Base-by-base conservation (phyloP, 2,888 invertebrate species). In the Aporophyla lueneburgensis region DNA sequence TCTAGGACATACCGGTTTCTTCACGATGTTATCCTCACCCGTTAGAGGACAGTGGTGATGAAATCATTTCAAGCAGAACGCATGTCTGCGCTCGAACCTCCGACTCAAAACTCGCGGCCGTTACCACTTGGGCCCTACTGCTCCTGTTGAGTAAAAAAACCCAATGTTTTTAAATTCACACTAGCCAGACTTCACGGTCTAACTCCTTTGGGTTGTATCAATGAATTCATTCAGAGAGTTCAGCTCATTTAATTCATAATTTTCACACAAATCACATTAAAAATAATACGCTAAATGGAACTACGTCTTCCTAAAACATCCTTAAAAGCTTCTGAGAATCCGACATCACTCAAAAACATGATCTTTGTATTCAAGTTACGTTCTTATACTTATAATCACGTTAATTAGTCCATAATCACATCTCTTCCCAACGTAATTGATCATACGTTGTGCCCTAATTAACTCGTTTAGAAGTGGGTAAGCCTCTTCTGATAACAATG, bases 351-450 rank as follows among this genome's bases (percentile, higher is more conserved):
- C 51, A 58, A 63, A 74, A 76, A 61, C 70, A 68, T 75, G 71
- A 81, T 79, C 67, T 79, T 76, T 86, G 66, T 72, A 56, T 73
- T 69, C 63, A 27, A 66, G 78, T 84, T 63, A 80, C 66, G 24
- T 67, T 65, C 21, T 75, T 5, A 77, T 49, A 76, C 33, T 66
- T 81, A 68, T 83, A 81, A 83, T 87, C 65, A 80, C 59, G 65
- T 79, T 87, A 87, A 88, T 87, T 83, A 83, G 62, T 77, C 49
- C 73, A 71, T 88, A 83, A 87, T 88, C 79, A 83, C 78, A 78
- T 86, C 77, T 74, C 69, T 74, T 74, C 65, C n/a, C 70, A 66
- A 66, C 59, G 65, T 87, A 87, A 88, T 88, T 88, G 85, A 87
- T 87, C 87, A 87, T 87, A 88, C 76, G 59, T 71, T 78, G 79